Conservation (phyloP, 2,888 invertebrate genomes). For the Heliconius erato region DNA sequence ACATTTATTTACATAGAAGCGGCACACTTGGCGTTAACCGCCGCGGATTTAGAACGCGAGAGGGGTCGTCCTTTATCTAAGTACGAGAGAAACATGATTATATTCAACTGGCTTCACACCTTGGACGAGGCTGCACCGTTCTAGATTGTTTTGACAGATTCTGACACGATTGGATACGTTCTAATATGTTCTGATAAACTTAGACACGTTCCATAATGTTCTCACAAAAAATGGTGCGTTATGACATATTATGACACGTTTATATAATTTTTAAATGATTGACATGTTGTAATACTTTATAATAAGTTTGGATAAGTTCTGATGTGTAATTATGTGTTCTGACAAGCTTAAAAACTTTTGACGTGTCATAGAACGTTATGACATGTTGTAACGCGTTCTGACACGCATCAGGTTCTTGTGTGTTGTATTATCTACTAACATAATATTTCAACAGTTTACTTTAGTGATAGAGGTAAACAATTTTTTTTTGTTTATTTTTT, state of each 20-base stretch:
- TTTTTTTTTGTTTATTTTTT: not conserved
- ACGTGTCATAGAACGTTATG: not conserved
- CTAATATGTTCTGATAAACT: constrained; percentile 10
- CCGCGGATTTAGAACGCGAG: constrained; percentile 92
- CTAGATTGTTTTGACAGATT: constrained; percentile 56
- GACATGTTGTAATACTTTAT: not conserved
- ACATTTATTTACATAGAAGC: constrained; percentile 66
- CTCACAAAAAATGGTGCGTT: not conserved
- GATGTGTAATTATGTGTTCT: not conserved
- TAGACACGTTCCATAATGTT: constrained; percentile 3
- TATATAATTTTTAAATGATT: not conserved
- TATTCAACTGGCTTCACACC: constrained; percentile 97
- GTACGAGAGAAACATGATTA: constrained; percentile 97
- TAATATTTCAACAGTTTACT: not conserved
- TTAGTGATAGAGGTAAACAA: not conserved
- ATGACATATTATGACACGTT: not conserved
- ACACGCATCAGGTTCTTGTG: not conserved
- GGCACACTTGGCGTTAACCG: constrained; percentile 87
- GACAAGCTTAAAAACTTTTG: not conserved
- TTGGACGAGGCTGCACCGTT: constrained; percentile 89
- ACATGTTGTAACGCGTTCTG: not conserved
- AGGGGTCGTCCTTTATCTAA: constrained; percentile 94
- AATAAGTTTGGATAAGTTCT: not conserved
- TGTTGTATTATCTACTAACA: not conserved
- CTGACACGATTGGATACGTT: constrained; percentile 5